Conservation (phyloP, 2,113 vertebrate species). For the Ailurus styani region DNA sequence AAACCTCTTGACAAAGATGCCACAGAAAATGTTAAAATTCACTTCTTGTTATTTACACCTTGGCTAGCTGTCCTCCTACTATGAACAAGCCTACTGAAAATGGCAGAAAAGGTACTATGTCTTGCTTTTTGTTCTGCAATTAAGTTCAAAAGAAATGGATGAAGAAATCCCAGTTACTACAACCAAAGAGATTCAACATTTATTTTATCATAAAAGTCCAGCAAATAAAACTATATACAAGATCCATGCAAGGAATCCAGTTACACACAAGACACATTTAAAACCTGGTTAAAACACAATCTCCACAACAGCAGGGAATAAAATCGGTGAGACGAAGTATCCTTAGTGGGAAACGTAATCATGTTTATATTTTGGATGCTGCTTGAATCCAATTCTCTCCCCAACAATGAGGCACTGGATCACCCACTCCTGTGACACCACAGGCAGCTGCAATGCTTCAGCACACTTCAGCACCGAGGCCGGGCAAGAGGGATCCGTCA, state of each 20-base stretch:
- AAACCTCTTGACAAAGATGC: not conserved
- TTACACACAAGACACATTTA: constrained; percentile 86
- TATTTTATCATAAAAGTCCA: constrained; percentile 93
- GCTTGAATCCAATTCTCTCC: constrained; percentile 85
- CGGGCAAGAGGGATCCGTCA: constrained; percentile 89
- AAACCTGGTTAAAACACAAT: constrained; percentile 81
- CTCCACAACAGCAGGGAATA: constrained; percentile 74
- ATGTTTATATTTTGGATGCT: constrained; percentile 89
- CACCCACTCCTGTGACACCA: constrained; percentile 95
- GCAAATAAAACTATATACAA: constrained; percentile 95
- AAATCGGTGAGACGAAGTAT: constrained; percentile 59
- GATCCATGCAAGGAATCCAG: constrained; percentile 87
- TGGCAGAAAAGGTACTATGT: constrained; percentile 10
- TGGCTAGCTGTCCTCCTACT: constrained; percentile 4
- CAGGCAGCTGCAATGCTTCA: constrained; percentile 85
- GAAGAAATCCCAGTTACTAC: constrained; percentile 75
- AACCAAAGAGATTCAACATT: constrained; percentile 90
- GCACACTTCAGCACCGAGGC: constrained; percentile 85
- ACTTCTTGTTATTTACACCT: not conserved
- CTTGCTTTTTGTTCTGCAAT: constrained; percentile 30
- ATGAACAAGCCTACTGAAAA: not conserved
- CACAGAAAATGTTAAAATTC: not conserved
- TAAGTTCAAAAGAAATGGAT: constrained; percentile 55
- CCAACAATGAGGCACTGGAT: constrained; percentile 95
- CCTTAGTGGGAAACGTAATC: constrained; percentile 80